Conservation (phyloP, 2,797 vertebrate genomes). For the Acanthurus leucopareius region DNA sequence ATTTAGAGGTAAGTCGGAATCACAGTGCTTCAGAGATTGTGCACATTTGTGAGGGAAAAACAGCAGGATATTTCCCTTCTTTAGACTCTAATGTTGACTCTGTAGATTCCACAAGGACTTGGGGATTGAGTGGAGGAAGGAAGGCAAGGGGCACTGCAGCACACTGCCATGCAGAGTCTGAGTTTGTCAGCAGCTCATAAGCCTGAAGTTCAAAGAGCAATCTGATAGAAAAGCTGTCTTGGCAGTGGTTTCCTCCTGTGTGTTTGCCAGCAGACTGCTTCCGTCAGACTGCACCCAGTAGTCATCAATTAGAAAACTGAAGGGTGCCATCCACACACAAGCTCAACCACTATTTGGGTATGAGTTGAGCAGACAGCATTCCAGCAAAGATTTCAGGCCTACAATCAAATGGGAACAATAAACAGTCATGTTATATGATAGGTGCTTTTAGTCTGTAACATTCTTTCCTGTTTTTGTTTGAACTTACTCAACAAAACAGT, state of each 20-base stretch:
- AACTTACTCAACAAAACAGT: constrained; percentile 4
- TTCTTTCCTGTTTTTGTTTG: constrained; percentile 27
- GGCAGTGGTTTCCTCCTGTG: constrained; percentile 77
- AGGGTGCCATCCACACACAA: constrained; percentile 77
- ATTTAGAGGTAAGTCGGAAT: constrained; percentile 83
- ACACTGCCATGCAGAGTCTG: constrained; percentile 76
- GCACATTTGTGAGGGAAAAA: constrained; percentile 77
- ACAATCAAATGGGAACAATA: constrained; percentile 50
- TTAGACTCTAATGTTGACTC: constrained; percentile 81
- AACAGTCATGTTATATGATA: constrained; percentile 42
- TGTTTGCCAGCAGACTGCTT: constrained; percentile 79
- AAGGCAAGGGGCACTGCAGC: constrained; percentile 79
- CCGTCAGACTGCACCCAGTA: constrained; percentile 78
- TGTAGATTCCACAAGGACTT: constrained; percentile 82
- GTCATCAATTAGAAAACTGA: constrained; percentile 84
- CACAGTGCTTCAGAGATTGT: constrained; percentile 77
- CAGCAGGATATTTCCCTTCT: constrained; percentile 82
- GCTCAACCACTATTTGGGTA: constrained; percentile 58
- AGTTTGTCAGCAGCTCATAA: constrained; percentile 79
- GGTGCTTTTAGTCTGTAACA: constrained; percentile 18
- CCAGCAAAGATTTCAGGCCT: constrained; percentile 40
- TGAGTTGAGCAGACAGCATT: constrained; percentile 50
- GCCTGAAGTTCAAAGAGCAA: constrained; percentile 82
- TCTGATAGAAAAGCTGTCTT: constrained; percentile 80
- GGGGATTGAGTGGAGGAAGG: constrained; percentile 83